Conservation (phyloP, 1,140 invertebrate genomes). For the Euborellia annulipes region DNA sequence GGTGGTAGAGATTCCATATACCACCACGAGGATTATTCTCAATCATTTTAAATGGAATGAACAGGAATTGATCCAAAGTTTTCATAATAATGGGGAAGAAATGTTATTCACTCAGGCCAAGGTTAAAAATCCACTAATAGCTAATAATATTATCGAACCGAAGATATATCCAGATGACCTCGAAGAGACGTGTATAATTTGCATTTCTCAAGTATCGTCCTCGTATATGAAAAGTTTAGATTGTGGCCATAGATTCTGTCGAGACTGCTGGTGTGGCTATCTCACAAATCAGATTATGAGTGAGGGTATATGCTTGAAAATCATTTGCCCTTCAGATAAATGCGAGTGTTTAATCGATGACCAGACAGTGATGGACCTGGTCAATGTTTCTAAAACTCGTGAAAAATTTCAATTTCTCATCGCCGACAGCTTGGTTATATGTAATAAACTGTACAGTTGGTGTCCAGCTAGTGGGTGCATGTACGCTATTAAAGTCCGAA, state of each 20-base stretch:
- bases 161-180: constrained; percentile 16
- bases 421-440: too few species aligned
- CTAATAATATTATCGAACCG: constrained; percentile 33
- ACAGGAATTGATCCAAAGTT: constrained; percentile 52
- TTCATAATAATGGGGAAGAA: constrained; percentile 50
- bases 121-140: constrained; percentile 29
- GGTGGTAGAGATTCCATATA: constrained; percentile 36
- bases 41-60: constrained; percentile 63
- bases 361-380: constrained; percentile 1
- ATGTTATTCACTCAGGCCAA: constrained; percentile 46
- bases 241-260: constrained; percentile 55
- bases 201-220: constrained; percentile 20
- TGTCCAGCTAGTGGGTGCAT: too few species aligned
- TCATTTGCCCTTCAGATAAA: constrained; percentile 45
- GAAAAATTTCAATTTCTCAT: constrained; percentile 45
- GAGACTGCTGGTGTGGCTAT: constrained; percentile 31
- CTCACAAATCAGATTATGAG: constrained; percentile 55
- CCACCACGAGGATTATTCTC: constrained; percentile 41
- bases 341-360: constrained; percentile 20
- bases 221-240: constrained; percentile 42
- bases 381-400: constrained; percentile 48
- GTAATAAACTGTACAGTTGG: too few species aligned
- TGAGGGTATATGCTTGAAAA: constrained; percentile 55
- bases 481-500: too few species aligned
- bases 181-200: constrained; percentile 8